These are phyloP conservation scores for Tychaedon coryphoeus DNA, from an alignment of 2,113 vertebrate genomes.

Conservation along the genomic window DNA sequence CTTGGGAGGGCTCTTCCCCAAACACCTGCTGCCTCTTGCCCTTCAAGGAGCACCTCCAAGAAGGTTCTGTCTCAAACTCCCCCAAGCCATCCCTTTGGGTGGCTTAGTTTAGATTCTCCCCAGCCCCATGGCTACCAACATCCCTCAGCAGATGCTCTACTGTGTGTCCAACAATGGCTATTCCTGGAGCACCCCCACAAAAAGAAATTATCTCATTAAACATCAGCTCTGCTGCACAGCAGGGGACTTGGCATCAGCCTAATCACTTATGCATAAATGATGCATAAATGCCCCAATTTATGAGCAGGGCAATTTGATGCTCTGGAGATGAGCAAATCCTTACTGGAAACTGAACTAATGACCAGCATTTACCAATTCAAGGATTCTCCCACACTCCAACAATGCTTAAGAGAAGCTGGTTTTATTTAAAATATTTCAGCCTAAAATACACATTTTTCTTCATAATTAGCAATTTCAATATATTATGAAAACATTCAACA, in stretches of 20 bases:
- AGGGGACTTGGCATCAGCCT: not conserved
- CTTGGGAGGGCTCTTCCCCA: not conserved
- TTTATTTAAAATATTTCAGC: not conserved
- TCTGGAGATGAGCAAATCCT: not conserved
- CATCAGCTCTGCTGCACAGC: not conserved
- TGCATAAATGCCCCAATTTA: not conserved
- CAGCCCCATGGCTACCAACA: not conserved
- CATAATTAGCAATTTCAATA: not conserved
- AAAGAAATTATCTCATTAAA: not conserved
- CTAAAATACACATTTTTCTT: not conserved
- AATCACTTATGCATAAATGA: not conserved
- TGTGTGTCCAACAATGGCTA: fast-evolving
- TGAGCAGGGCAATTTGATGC: not conserved
- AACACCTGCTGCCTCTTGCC: not conserved
- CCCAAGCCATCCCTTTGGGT: not conserved
- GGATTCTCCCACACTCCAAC: not conserved
- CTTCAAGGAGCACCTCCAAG: not conserved
- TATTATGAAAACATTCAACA: not conserved
- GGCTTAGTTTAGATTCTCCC: not conserved
- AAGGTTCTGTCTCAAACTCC: not conserved
- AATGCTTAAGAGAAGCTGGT: not conserved
- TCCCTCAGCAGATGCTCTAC: not conserved
- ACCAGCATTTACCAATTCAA: not conserved
- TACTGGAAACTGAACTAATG: not conserved
- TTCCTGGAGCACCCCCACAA: not conserved